Evolutionary conservation across 1,140 invertebrate genomes (phyloP), one percentile per base, ranked within the genome.

Genomic region (Rhagoletis zephyria): DNA sequence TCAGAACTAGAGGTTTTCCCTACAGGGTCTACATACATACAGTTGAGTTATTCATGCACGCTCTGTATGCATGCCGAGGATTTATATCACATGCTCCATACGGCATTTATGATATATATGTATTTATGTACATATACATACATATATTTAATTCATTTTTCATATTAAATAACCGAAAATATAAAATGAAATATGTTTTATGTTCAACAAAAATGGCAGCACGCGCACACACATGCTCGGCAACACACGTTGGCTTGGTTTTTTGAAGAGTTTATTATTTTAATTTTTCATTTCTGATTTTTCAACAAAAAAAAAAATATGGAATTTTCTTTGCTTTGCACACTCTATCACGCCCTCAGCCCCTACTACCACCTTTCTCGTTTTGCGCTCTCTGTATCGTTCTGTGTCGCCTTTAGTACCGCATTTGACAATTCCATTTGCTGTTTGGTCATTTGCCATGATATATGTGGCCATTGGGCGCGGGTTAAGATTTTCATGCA

Each of bases 151-250:
- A 81, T 81, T 81, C 74, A 56, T 81, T 81, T 81, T 81, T 81
- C 74, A 56, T n/a, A 56, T 81, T 81, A 81, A 81, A 81, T 81
- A 81, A 81, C 74, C 74, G 74, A 81, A 81, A 56, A 19, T 81
- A 81, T 81, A 56, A 81, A 51, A 81, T 81, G 45, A 81, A 81
- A 81, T 81, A 81, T 81, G 48, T 81, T 30, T 19, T 48, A 12
- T 14, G 42, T 51, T n/a, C 45, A 6, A n/a, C 45, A 48, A 12
- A n/a, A 48, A 74, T 51, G 42, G 1, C 70, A 9, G 12, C 45
- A 48, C 12, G 10, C 2, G 12, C 40, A 70, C 10, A 70, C 65
- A 64, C 5, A 30, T 3, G 30, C 4, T 19, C 30, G 30, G 30
- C 30, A 0, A 30, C 51, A 1, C 51, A 56, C 5, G 51, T 56